These are phyloP conservation scores for Drosophila hydei DNA, from an alignment of 1,140 invertebrate species.

Conservation along the genomic window DNA sequence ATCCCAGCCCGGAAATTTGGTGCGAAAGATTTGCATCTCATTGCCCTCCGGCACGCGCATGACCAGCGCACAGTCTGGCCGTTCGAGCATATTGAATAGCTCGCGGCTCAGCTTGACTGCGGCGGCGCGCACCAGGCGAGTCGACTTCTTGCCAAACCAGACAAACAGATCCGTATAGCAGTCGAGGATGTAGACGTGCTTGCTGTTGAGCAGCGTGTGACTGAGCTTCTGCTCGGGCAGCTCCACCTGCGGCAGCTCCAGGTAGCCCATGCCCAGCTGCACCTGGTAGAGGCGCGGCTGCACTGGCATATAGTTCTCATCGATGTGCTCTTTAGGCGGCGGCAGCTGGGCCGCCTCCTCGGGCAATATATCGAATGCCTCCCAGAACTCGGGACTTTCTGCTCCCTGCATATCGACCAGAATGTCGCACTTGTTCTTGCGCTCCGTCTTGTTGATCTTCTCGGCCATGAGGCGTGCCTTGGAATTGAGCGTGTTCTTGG, in stretches of 20 bases:
- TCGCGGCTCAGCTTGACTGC: slow-evolving; percentile 98
- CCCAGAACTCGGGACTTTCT: slow-evolving; percentile 95
- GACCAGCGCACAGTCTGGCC: slow-evolving; percentile 94
- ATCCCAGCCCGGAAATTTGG: slow-evolving; percentile 99
- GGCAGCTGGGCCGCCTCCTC: slow-evolving; percentile 69
- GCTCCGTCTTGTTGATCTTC: slow-evolving; percentile 99
- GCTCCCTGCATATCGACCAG: slow-evolving; percentile 91
- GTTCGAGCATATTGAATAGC: slow-evolving; percentile 95
- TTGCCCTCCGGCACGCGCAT: slow-evolving; percentile 95
- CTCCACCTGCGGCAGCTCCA: slow-evolving; percentile 98
- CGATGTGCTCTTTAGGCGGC: slow-evolving; percentile 89
- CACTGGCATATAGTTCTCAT: slow-evolving; percentile 90
- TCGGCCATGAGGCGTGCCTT: slow-evolving; percentile 98
- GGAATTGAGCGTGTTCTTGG: slow-evolving; percentile 97
- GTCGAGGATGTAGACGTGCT: slow-evolving; percentile 99
- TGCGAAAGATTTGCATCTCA: slow-evolving; percentile 96
- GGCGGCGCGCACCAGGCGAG: slow-evolving; percentile 96
- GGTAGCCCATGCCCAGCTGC: slow-evolving; percentile 98
- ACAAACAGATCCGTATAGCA: slow-evolving; percentile 98
- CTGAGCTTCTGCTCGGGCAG: slow-evolving; percentile 90
- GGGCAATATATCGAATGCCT: slow-evolving; percentile 86
- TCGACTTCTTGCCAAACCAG: slow-evolving; percentile 99
- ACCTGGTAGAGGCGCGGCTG: slow-evolving; percentile 96
- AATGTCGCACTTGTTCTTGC: slow-evolving; percentile 97
- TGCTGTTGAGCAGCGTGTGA: slow-evolving; percentile 92